Percentiles rank a stretch among this genome's conserved stretches.
Conservation (phyloP, 1,140 invertebrate genomes). For the Drosophila bocki region DNA sequence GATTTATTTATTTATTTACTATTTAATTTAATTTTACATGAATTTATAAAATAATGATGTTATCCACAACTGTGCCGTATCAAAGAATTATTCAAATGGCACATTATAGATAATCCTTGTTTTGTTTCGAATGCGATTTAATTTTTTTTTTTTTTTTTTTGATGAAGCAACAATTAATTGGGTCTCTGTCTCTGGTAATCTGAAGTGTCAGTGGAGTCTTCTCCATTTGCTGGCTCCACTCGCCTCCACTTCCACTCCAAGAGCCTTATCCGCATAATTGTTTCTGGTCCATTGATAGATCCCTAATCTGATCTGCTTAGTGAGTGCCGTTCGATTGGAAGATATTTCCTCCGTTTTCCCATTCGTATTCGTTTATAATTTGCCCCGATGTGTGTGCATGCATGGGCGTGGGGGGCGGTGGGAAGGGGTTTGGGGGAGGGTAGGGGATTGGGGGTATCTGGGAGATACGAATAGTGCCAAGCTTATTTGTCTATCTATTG, state of each 20-base stretch:
- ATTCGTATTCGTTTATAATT: conserved; percentile 47
- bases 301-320: conserved; percentile 56
- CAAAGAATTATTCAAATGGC: not conserved
- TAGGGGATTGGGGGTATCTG: conserved; percentile 52
- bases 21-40: no score
- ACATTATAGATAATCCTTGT: conserved; percentile 18
- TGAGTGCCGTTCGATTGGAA: conserved; percentile 54
- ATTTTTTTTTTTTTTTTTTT: not conserved
- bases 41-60: not conserved
- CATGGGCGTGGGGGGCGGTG: not conserved
- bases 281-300: conserved; percentile 54
- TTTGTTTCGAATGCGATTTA: conserved; percentile 1
- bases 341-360: conserved; percentile 24
- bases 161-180: conserved; percentile 33
- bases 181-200: conserved; percentile 22
- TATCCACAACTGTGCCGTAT: not conserved
- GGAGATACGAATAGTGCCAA: conserved; percentile 64
- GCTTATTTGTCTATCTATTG: conserved; percentile 80
- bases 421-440: not conserved
- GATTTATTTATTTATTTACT: not conserved
- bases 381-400: conserved; percentile 14
- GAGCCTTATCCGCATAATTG: conserved; percentile 46
- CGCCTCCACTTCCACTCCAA: conserved; percentile 31
- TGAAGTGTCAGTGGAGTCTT: conserved; percentile 36
- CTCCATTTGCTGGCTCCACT: conserved; percentile 21